Conservation (phyloP, 2,888 invertebrate species). For the Adelphocoris suturalis region DNA sequence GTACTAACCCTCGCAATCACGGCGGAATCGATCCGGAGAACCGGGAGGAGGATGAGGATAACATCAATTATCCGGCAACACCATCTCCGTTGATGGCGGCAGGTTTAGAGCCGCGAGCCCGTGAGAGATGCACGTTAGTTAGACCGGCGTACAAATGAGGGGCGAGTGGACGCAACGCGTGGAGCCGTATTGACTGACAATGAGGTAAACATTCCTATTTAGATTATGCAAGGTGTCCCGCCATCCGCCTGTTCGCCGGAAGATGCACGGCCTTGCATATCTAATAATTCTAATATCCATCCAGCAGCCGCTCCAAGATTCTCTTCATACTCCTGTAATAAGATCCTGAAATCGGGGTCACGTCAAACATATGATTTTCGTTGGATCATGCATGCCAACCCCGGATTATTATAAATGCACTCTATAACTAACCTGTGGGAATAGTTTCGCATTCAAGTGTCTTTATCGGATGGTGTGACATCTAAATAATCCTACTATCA, state of each 20-base stretch:
- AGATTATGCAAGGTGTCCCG: conserved; percentile 41
- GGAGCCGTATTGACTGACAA: conserved; percentile 59
- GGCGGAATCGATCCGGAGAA: background rate
- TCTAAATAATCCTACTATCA: too few species aligned
- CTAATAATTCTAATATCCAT: conserved; percentile 8
- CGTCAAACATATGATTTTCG: background rate
- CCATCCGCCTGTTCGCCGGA: background rate
- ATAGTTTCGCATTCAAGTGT: too few species aligned
- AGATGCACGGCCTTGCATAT: conserved; percentile 16
- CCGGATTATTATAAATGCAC: too few species aligned
- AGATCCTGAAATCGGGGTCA: background rate
- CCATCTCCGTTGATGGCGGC: conserved; percentile 17
- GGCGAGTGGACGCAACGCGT: background rate
- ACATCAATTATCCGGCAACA: conserved; percentile 30
- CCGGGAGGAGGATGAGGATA: conserved; percentile 32
- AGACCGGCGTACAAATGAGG: conserved; percentile 51
- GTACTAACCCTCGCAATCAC: conserved; percentile 22
- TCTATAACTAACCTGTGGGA: too few species aligned
- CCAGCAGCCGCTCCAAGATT: background rate
- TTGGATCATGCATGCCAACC: background rate
- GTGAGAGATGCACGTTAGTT: conserved; percentile 42
- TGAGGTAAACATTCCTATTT: conserved; percentile 61
- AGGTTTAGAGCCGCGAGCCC: background rate
- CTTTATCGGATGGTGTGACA: too few species aligned
- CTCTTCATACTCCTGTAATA: background rate